Conservation (phyloP, 2,113 vertebrate genomes). For the Saiga tatarica region DNA sequence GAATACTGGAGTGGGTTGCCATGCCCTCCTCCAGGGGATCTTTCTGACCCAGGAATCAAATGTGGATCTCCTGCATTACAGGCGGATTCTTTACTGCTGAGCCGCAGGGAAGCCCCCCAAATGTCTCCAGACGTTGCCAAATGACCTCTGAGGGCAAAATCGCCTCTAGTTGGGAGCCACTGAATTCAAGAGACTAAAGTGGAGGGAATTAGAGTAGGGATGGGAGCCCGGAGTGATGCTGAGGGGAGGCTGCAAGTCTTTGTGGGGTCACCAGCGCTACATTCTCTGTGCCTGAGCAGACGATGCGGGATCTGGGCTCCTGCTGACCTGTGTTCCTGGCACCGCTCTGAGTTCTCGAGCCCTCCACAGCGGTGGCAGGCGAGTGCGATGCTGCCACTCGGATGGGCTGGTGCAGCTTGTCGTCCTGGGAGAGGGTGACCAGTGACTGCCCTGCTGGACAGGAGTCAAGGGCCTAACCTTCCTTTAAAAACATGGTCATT, state of each 20-base stretch:
- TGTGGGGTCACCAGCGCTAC: accelerated
- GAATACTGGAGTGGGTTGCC: background rate
- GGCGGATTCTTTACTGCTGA: background rate
- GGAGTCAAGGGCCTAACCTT: background rate
- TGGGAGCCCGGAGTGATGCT: background rate
- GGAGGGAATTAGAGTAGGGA: background rate
- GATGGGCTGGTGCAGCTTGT: background rate
- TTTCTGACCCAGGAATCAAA: background rate
- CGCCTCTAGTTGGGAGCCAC: background rate
- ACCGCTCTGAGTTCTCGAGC: accelerated
- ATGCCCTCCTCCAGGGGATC: background rate
- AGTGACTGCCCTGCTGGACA: background rate
- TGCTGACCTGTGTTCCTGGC: accelerated
- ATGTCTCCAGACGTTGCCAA: background rate
- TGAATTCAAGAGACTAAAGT: background rate
- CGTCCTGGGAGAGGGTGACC: background rate
- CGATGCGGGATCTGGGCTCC: accelerated
- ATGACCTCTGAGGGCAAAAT: background rate
- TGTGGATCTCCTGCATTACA: background rate
- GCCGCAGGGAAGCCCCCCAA: background rate
- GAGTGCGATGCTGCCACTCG: background rate
- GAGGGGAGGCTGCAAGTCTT: background rate
- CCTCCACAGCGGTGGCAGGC: accelerated
- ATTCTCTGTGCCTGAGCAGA: accelerated
- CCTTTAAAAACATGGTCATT: background rate